Evolutionary conservation across 1,140 invertebrate species (phyloP).

Genomic region (Chionoecetes opilio): DNA sequence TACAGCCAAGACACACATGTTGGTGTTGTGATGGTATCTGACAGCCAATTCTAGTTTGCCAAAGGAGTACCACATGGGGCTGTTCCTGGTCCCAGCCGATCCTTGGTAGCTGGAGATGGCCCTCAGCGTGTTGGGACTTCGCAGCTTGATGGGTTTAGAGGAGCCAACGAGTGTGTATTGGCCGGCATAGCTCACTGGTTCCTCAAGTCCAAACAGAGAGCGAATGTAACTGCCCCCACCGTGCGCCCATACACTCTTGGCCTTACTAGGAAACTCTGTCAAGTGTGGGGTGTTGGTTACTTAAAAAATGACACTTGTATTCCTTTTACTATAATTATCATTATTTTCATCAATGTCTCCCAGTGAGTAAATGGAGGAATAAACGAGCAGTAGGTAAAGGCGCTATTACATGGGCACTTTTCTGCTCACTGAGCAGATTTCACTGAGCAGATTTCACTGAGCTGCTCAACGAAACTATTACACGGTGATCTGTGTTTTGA

Average conservation of each 20-base stretch:
- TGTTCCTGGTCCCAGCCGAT: conserved; percentile 55
- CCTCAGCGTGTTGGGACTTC: neutral
- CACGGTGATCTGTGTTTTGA: no score
- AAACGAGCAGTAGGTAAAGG: no score
- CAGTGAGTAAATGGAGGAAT: neutral
- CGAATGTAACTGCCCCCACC: neutral
- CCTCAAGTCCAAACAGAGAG: neutral
- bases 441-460: no score
- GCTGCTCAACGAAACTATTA: no score
- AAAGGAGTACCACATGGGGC: conserved; percentile 65
- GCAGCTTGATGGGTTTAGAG: conserved; percentile 9
- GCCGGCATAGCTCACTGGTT: neutral
- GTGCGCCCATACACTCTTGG: no score
- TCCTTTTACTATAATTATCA: neutral
- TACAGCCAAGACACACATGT: neutral
- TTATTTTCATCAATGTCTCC: neutral
- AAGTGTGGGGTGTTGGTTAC: neutral
- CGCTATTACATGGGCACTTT: no score
- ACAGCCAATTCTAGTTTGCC: conserved; percentile 59
- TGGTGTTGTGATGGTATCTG: neutral
- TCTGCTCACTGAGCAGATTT: no score
- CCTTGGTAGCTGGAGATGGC: conserved; percentile 37
- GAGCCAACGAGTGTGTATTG: neutral
- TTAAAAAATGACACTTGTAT: no score
- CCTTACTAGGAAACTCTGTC: neutral